These are phyloP conservation scores for Aplidium turbinatum DNA, from an alignment of 23 tunicate genomes.

Conservation along the genomic window DNA sequence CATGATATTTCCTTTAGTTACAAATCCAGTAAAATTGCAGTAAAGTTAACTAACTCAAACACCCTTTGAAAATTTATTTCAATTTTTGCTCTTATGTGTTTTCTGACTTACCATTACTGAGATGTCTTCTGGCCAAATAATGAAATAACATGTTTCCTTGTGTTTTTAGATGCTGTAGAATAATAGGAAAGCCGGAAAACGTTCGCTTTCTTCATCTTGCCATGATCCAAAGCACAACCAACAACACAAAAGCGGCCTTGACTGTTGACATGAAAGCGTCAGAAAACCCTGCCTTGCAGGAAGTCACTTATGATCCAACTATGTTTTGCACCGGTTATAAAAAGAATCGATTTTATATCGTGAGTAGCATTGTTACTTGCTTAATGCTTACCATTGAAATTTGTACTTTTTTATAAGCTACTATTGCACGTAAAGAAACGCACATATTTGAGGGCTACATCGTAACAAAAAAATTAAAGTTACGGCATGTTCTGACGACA, in stretches of 20 bases:
- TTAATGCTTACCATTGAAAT: no score
- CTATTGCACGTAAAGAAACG: no score
- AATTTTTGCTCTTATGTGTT: not conserved
- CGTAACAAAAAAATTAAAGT: no score
- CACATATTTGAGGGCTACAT: no score
- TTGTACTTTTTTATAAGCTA: no score
- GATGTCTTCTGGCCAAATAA: not conserved
- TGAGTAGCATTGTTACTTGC: constrained; percentile 34
- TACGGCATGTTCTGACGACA: no score
- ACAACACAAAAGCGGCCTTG: constrained; percentile 57
- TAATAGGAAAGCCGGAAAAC: constrained; percentile 86
- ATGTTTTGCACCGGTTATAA: constrained; percentile 86
- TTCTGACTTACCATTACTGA: not conserved
- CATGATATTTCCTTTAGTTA: no score
- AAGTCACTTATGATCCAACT: constrained; percentile 64
- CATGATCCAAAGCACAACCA: constrained; percentile 62
- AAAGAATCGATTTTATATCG: constrained; percentile 88
- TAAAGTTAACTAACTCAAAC: no score
- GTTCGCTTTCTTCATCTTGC: constrained; percentile 72
- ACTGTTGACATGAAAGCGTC: constrained; percentile 94
- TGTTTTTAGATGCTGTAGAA: constrained; percentile 49
- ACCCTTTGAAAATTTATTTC: no score
- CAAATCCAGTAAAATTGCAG: no score
- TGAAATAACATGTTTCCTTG: not conserved
- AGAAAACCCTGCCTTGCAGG: constrained; percentile 84